Conservation (phyloP, 2,113 vertebrate species). For the Lepus americanus region DNA sequence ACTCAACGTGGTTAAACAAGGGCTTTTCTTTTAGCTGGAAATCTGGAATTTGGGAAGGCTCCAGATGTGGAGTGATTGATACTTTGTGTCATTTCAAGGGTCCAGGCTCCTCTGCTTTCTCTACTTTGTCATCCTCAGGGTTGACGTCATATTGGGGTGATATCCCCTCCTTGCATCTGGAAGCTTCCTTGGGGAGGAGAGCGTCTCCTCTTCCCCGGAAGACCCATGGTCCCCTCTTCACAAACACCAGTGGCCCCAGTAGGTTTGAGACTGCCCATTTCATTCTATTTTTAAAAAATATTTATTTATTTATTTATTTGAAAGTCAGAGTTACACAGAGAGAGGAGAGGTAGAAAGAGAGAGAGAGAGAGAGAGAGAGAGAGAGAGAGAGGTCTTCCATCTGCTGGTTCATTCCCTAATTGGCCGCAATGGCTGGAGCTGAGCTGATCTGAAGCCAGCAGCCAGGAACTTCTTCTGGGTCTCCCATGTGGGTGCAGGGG, state of each 20-base stretch:
- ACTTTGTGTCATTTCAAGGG: constrained; percentile 28
- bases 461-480: too few relatives aligned
- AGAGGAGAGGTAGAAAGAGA: too few relatives aligned
- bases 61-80: background rate
- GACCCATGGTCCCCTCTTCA: background rate
- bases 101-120: background rate
- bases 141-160: background rate
- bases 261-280: background rate
- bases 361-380: too few relatives aligned
- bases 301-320: too few relatives aligned
- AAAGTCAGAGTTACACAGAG: too few relatives aligned
- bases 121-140: background rate
- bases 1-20: background rate
- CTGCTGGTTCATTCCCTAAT: too few relatives aligned
- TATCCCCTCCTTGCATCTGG: background rate
- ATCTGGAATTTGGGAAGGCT: background rate
- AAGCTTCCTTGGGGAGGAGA: background rate
- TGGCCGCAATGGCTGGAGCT: too few relatives aligned
- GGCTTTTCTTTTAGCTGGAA: background rate
- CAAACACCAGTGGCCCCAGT: background rate
- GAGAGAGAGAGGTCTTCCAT: too few relatives aligned
- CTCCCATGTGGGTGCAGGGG: too few relatives aligned
- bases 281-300: too few relatives aligned
- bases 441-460: too few relatives aligned
- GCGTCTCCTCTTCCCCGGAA: background rate